Percentiles rank a stretch among this genome's conserved stretches.
These are phyloP conservation scores for Caretta caretta DNA, from an alignment of 2,113 vertebrate genomes.

Conservation along the genomic window DNA sequence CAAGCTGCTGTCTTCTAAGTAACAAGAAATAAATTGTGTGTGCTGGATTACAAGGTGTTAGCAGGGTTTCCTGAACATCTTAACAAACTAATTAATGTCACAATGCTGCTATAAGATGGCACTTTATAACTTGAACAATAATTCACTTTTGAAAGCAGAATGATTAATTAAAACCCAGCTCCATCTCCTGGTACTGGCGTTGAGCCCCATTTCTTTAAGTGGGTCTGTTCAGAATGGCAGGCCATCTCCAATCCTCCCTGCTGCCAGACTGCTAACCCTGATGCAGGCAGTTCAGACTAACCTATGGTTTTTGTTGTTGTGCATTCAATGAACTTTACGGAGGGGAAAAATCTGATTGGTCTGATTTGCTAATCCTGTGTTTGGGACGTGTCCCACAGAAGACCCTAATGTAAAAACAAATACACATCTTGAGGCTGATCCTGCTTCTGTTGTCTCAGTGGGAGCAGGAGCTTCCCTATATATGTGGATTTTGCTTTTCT, in stretches of 20 bases:
- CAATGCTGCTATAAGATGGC: background rate
- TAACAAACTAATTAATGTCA: background rate
- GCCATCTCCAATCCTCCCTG: background rate
- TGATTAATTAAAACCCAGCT: conserved; percentile 35
- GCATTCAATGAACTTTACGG: background rate
- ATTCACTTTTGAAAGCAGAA: conserved; percentile 11
- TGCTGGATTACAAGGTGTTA: conserved; percentile 4
- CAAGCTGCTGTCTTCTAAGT: background rate
- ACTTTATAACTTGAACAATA: accelerated
- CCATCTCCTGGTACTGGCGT: conserved; percentile 13
- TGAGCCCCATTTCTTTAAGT: background rate
- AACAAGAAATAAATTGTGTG: background rate
- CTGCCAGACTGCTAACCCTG: background rate
- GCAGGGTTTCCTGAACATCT: conserved; percentile 29
- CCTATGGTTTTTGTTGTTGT: background rate
- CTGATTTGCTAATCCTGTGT: background rate
- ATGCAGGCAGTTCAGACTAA: background rate
- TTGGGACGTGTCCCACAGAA: background rate
- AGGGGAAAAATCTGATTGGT: background rate
- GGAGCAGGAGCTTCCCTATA: background rate
- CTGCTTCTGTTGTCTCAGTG: background rate
- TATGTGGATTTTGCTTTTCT: background rate
- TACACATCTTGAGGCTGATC: background rate
- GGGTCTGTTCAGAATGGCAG: background rate
- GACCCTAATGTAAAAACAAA: background rate